Conservation (phyloP, 2,113 vertebrate species). For the Corvus hawaiiensis region DNA sequence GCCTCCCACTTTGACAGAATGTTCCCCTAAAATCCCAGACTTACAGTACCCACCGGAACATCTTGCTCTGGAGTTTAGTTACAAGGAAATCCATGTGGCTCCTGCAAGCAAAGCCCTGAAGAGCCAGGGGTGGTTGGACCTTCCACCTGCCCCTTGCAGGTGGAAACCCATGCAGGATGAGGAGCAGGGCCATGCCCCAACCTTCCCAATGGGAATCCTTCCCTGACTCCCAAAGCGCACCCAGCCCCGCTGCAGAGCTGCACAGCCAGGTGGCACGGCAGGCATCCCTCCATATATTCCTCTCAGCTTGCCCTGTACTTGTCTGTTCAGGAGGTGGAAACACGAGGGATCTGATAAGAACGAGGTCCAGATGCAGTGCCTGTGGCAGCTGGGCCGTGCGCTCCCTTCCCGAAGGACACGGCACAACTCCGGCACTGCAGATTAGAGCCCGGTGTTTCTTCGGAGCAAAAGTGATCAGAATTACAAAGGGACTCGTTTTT, state of each 20-base stretch:
- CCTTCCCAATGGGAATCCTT: neutral
- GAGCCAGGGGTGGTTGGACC: neutral
- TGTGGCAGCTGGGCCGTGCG: rapidly evolving
- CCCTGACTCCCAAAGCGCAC: neutral
- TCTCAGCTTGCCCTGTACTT: neutral
- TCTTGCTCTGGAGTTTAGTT: neutral
- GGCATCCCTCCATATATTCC: neutral
- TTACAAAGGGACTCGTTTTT: neutral
- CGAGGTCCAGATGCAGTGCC: neutral
- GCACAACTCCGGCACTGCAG: neutral
- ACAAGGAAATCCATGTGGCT: rapidly evolving
- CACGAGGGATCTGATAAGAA: rapidly evolving
- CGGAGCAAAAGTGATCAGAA: neutral
- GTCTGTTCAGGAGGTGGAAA: neutral
- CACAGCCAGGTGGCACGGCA: neutral
- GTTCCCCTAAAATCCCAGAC: neutral
- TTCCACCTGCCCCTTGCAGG: neutral
- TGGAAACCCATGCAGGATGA: neutral
- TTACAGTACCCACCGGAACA: rapidly evolving
- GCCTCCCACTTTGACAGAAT: neutral
- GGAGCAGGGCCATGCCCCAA: rapidly evolving
- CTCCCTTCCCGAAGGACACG: neutral
- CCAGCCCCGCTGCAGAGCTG: rapidly evolving
- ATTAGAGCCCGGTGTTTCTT: rapidly evolving
- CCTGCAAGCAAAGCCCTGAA: neutral